Conservation (phyloP, 2,888 invertebrate genomes). For the Caenorhabditis wallacei region DNA sequence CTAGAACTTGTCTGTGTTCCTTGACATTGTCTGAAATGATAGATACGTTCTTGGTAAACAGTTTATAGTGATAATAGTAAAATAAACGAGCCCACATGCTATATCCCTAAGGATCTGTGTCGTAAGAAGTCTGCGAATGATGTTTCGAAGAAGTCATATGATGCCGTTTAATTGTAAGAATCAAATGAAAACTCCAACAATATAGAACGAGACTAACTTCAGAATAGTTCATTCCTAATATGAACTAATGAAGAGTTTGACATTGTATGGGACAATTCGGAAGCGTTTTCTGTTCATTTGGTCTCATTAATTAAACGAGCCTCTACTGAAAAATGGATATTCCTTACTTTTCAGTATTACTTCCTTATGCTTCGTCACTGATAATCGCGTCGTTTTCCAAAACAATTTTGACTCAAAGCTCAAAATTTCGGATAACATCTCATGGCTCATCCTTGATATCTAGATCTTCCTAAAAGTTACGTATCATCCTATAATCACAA, state of each 20-base stretch:
- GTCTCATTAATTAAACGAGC: no score
- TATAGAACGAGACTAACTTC: no score
- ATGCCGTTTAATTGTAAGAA: neutral
- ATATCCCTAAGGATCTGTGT: neutral
- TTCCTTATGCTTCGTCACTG: conserved; percentile 8
- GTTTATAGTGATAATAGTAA: neutral
- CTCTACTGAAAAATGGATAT: no score
- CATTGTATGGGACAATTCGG: no score
- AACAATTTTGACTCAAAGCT: conserved; percentile 5
- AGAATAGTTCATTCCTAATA: no score
- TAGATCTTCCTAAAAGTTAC: conserved; percentile 51
- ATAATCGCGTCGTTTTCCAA: conserved; percentile 20
- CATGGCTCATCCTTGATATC: conserved; percentile 7
- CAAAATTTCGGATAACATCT: neutral
- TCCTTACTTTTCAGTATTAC: no score
- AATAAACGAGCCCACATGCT: conserved; percentile 3
- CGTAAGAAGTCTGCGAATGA: neutral
- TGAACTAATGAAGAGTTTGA: no score
- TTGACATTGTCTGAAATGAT: neutral
- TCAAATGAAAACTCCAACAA: neutral
- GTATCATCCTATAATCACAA: conserved; percentile 24
- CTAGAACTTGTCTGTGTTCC: conserved; percentile 9
- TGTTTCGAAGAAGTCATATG: neutral
- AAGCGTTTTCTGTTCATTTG: no score
- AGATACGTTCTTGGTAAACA: conserved; percentile 9